phyloP scores from a whole-genome alignment of 2,888 invertebrate genomes.

The Heliconius erato region DNA sequence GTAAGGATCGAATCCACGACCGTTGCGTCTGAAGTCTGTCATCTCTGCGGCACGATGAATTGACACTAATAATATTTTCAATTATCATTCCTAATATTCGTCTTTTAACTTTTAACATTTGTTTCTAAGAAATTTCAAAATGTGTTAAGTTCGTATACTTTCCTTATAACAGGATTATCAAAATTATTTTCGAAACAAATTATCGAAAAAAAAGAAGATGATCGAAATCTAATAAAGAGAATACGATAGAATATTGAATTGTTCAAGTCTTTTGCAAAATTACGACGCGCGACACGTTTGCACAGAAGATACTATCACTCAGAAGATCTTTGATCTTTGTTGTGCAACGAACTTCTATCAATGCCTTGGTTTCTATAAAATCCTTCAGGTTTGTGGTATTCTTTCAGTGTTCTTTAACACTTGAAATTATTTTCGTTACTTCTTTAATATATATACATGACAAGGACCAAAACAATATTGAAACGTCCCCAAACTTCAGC shows the following conservation, averaged over 20 bases:
- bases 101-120: background rate
- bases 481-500: background rate
- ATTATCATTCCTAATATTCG: too few relatives aligned
- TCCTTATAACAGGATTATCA: background rate
- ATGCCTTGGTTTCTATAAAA: background rate
- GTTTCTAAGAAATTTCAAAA: background rate
- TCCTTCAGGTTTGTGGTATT: background rate
- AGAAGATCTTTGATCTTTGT: constrained; percentile 4
- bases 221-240: constrained; percentile 6
- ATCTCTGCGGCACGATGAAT: too few relatives aligned
- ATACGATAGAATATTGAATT: constrained; percentile 3
- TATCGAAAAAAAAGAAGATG: background rate
- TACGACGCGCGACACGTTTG: constrained; percentile 8
- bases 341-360: background rate
- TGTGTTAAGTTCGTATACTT: background rate
- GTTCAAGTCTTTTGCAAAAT: constrained; percentile 3
- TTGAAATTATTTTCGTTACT: background rate
- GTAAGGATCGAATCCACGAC: too few relatives aligned
- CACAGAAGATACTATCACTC: background rate
- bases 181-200: background rate
- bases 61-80: too few relatives aligned
- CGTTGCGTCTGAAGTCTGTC: too few relatives aligned
- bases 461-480: background rate
- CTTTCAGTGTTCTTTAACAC: background rate
- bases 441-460: too few relatives aligned